Conservation (phyloP, 2,797 vertebrate species). For the Sebastes reedi region DNA sequence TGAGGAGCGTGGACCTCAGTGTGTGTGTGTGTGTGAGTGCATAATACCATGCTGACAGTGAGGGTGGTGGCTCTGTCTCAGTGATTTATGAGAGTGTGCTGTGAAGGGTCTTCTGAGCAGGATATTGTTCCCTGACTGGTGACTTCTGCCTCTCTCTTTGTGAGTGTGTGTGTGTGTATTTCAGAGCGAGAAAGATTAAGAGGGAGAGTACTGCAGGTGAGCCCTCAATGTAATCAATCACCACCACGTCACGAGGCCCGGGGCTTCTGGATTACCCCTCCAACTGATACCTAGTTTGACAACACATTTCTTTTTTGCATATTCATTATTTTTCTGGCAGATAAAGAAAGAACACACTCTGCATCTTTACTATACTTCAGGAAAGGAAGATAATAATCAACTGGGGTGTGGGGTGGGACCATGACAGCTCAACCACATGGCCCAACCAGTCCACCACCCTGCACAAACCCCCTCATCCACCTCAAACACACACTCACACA, state of each 20-base stretch:
- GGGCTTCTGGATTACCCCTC: conserved; percentile 61
- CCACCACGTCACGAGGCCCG: conserved; percentile 64
- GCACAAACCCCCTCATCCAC: conserved; percentile 70
- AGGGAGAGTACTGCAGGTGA: conserved; percentile 80
- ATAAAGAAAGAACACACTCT: conserved; percentile 68
- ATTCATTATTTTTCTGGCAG: conserved; percentile 68
- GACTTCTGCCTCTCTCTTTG: conserved; percentile 78
- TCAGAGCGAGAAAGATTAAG: conserved; percentile 73
- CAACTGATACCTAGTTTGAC: conserved; percentile 64
- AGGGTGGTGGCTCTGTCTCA: conserved; percentile 84
- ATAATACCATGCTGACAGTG: conserved; percentile 80
- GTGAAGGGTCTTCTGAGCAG: conserved; percentile 84
- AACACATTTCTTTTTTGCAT: conserved; percentile 55
- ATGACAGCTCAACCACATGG: conserved; percentile 80
- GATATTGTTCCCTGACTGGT: conserved; percentile 87
- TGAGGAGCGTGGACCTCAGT: conserved; percentile 37
- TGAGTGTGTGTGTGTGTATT: conserved; percentile 57
- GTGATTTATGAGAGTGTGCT: conserved; percentile 87
- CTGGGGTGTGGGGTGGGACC: conserved; percentile 9
- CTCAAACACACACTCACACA: conserved; percentile 49
- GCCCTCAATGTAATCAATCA: conserved; percentile 82
- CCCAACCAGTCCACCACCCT: conserved; percentile 71
- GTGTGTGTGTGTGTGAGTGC: conserved; percentile 23
- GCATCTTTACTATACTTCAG: conserved; percentile 68
- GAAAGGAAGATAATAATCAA: conserved; percentile 76